These are phyloP conservation scores for Epinotia brunnichana DNA, from an alignment of 2,888 invertebrate species.

Conservation along the genomic window DNA sequence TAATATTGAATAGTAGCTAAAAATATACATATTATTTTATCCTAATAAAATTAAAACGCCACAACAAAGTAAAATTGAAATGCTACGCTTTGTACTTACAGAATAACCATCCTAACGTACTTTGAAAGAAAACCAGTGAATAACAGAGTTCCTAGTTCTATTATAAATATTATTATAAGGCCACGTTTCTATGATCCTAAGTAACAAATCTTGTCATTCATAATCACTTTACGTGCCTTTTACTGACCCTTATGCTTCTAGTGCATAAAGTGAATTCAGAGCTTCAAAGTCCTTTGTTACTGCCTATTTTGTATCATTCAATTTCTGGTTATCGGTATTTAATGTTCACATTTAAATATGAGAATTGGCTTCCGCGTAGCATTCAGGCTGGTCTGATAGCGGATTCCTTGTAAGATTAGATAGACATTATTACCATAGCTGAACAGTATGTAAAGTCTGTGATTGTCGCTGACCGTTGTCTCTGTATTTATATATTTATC, in stretches of 20 bases:
- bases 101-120: not conserved
- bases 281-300: slow-evolving; percentile 28
- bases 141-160: not conserved
- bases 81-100: too few relatives aligned
- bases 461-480: slow-evolving; percentile 25
- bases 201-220: not conserved
- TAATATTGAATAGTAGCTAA: too few relatives aligned
- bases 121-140: not conserved
- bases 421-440: slow-evolving; percentile 40
- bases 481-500: slow-evolving; percentile 26
- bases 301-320: slow-evolving; percentile 52
- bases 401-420: slow-evolving; percentile 44
- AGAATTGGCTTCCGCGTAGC: slow-evolving; percentile 57
- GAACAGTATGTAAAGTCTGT: slow-evolving; percentile 31
- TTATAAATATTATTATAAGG: too few relatives aligned
- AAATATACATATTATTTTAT: too few relatives aligned
- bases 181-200: not conserved
- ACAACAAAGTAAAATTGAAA: too few relatives aligned
- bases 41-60: too few relatives aligned
- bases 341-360: slow-evolving; percentile 61
- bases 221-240: not conserved
- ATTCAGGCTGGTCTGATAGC: slow-evolving; percentile 44
- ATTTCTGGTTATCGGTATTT: slow-evolving; percentile 56
- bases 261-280: slow-evolving; percentile 13
- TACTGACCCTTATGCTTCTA: not conserved